Base-by-base conservation (phyloP, 2,888 invertebrate genomes). In the Pseudococcus longispinus region DNA sequence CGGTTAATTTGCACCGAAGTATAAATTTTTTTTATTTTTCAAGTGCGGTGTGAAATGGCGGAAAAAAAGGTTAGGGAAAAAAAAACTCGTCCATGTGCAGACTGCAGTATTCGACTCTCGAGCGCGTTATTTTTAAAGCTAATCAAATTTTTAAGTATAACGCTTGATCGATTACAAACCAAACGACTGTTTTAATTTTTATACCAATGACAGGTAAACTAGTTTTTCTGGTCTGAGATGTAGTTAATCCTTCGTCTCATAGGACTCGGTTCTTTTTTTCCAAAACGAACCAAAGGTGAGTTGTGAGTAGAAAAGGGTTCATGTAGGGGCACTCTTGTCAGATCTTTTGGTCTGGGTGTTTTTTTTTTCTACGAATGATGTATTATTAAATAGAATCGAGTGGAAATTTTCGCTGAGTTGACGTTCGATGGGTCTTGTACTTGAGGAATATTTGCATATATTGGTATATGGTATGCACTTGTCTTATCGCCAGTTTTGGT, bases 141-240 rank as follows among this genome's bases (percentile, higher is more conserved):
- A 80, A 80, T 80, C 77, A 80, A 70, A 80, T 37, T 77, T 37
- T 55, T n/a, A 37, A 37, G 18, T 74, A 74, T 74, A 32, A 80
- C 77, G 77, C 77, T 80, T 80, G 77, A 80, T 80, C 77, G 77
- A 80, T 80, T 80, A 80, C 77, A 2, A 42, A 42, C 77, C 77
- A 80, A 80, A 74, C 26, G 74, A 74, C 74, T 29, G 77, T 20
- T 42, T 80, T 42, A 80, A 80, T 42, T 80, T 80, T 80, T 80
- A n/a, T 80, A 18, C 77, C 77, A 80, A 80, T 80, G 77, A 80
- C 77, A 80, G 1, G 77, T 42, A 80, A 42, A 80, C 77, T 80
- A 20, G 77, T 80, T 80, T 80, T 80, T 80, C 42, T 80, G 4
- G 70, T 42, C 74, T 42, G 77, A 20, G 11, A 80, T 74, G 5